Evolutionary conservation across 2,888 invertebrate genomes (phyloP).

Genomic region (Polyploca ridens): DNA sequence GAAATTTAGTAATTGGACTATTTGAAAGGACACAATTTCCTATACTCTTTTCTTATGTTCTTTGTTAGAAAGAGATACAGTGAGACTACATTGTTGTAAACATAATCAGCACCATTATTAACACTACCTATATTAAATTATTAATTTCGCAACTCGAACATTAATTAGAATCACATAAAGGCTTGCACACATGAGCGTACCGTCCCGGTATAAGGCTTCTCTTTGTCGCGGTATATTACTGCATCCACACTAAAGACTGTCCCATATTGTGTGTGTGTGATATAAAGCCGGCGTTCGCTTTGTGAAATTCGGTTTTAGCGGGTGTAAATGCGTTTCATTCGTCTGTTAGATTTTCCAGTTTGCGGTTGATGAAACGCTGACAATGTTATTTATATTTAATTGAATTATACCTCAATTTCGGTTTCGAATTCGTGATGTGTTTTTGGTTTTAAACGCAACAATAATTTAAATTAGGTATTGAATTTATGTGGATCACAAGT

Average conservation of each 20-base stretch:
- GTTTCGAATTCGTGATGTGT: not conserved
- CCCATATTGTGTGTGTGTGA: not conserved
- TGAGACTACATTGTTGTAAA: too few relatives aligned
- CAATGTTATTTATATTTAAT: slow-evolving; percentile 5
- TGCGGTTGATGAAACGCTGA: not conserved
- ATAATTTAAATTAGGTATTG: not conserved
- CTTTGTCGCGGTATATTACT: not conserved
- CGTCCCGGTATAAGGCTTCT: not conserved
- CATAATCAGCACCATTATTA: not conserved
- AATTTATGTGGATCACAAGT: too few relatives aligned
- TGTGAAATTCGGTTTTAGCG: slow-evolving; percentile 14
- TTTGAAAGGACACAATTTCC: too few relatives aligned
- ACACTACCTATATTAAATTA: not conserved
- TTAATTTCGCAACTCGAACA: not conserved
- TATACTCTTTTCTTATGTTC: too few relatives aligned
- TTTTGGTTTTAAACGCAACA: not conserved
- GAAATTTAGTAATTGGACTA: too few relatives aligned
- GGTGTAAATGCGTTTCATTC: slow-evolving; percentile 2
- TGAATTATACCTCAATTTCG: not conserved
- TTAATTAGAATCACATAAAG: not conserved
- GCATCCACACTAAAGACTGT: not conserved
- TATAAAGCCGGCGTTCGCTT: slow-evolving; percentile 13
- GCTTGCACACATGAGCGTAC: not conserved
- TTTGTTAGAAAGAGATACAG: too few relatives aligned
- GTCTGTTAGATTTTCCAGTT: not conserved